Percentiles rank a stretch among this genome's conserved stretches.
Evolutionary conservation across 2,888 invertebrate genomes (phyloP).

Genomic region (Drosophila anomelani): DNA sequence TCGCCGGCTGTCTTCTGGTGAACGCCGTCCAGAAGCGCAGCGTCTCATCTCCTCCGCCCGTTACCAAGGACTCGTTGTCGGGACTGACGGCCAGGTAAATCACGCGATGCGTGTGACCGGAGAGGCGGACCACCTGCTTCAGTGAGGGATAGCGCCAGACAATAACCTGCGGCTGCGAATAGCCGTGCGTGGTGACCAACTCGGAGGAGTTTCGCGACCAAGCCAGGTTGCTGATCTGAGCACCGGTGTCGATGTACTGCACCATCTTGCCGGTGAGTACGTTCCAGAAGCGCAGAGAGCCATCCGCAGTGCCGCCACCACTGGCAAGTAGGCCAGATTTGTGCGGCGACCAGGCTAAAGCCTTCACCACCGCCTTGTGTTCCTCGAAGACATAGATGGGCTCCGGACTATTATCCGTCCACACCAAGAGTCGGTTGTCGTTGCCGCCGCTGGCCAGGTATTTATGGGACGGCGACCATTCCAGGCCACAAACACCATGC

Average conservation of each 20-base stretch:
- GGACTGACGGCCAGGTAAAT: conserved; percentile 98
- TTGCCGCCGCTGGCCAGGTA: conserved; percentile 99
- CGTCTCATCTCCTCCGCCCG: conserved; percentile 99
- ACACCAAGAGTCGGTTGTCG: conserved; percentile 87
- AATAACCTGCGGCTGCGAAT: conserved; percentile 98
- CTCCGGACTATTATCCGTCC: conserved; percentile 91
- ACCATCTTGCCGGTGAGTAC: conserved; percentile 98
- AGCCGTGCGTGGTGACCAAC: conserved; percentile 98
- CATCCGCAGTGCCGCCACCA: conserved; percentile 98
- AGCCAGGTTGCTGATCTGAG: conserved; percentile 98
- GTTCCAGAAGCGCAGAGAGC: conserved; percentile 98
- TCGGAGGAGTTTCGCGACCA: conserved; percentile 99
- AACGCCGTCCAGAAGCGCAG: conserved; percentile 99
- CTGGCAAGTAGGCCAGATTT: conserved; percentile 97
- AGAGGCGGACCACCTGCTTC: conserved; percentile 97
- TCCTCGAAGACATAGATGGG: conserved; percentile 97
- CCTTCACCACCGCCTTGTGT: conserved; percentile 98
- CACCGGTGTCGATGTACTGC: conserved; percentile 98
- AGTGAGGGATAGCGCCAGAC: conserved; percentile 99
- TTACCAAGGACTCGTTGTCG: conserved; percentile 98
- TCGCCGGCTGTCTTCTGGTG: conserved; percentile 96
- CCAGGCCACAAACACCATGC: conserved; percentile 98
- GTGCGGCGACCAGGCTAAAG: conserved; percentile 99
- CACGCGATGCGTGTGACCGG: conserved; percentile 97
- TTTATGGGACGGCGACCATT: conserved; percentile 99